Conservation (phyloP, 2,797 vertebrate genomes). For the Danionella dracula region DNA sequence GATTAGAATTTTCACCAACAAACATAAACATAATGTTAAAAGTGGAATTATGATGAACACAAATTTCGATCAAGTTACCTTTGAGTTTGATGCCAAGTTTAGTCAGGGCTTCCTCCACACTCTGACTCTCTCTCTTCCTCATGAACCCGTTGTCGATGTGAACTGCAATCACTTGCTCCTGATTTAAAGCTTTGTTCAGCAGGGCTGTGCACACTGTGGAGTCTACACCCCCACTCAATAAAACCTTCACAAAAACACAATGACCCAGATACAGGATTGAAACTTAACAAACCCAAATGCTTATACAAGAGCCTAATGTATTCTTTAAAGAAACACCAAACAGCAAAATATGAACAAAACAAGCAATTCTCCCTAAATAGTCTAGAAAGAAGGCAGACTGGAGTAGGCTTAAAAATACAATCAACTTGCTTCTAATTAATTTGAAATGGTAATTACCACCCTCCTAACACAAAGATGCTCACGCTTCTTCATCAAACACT, state of each 20-base stretch:
- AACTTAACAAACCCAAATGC: background rate
- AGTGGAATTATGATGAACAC: background rate
- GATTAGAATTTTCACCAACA: too few relatives aligned
- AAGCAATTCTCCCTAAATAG: conserved; percentile 36
- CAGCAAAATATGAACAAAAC: background rate
- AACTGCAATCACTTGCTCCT: conserved; percentile 94
- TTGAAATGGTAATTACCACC: conserved; percentile 59
- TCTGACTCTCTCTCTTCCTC: conserved; percentile 94
- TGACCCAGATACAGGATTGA: background rate
- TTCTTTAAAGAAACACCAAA: background rate
- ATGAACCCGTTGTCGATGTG: conserved; percentile 99
- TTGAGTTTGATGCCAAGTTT: conserved; percentile 95
- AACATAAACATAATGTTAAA: too few relatives aligned
- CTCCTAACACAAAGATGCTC: conserved; percentile 3
- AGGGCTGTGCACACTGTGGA: conserved; percentile 97
- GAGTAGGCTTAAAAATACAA: conserved; percentile 42
- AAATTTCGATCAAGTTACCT: conserved; percentile 65
- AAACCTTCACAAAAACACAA: conserved; percentile 68
- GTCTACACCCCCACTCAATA: conserved; percentile 95
- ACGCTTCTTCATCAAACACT: background rate
- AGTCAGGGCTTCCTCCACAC: conserved; percentile 93
- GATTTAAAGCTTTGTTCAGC: conserved; percentile 88
- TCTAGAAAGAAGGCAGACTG: conserved; percentile 58
- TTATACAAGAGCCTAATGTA: background rate
- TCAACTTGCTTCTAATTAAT: conserved; percentile 52